Base-by-base conservation (phyloP, 1,140 invertebrate species). In the Sitophilus oryzae region DNA sequence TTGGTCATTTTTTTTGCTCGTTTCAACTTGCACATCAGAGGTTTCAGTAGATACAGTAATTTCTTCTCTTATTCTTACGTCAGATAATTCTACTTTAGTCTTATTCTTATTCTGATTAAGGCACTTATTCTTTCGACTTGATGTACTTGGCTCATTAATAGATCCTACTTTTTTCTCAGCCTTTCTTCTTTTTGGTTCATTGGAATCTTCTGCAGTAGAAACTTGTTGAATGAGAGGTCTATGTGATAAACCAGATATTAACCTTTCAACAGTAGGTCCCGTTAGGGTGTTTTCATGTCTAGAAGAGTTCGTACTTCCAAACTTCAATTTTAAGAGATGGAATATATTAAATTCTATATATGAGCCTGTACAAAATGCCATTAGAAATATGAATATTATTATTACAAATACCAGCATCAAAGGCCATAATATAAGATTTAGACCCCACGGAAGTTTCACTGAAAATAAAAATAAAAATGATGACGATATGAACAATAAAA, bases 301-400 rank as follows among this genome's bases (percentile, higher is more conserved):
- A 22, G 23, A 18, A 3, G 2, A 11, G 14, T 35, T 21, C 8
- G 21, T 20, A 1, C 35, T 23, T 10, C 57, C 51, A 34, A 53
- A 43, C 20, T 59, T 52, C 3, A 59, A 14, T 43, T 59, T 47
- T 14, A 59, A 23, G 8, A 59, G 8, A 45, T 51, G 57, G 3
- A 50, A 38, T 15, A 59, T 36, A 20, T 58, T 61, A 16, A 58
- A 52, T 40, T 61, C 56, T 16, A 61, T 54, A n/a, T 48, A 19
- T 11, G 44, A 16, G 4, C 44, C 46, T 23, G 36, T 54, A 0
- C 19, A 25, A 22, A 52, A n/a, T 0, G 41, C 42, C 25, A 52
- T 48, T 8, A 47, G 8, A 10, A 57, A 40, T 2, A 47, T n/a
- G 6, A 48, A 11, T 14, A 53, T 2, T 10, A 61, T 10, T 19